Conservation (phyloP, 1,140 invertebrate species). For the Plectrocnemia conspersa region DNA sequence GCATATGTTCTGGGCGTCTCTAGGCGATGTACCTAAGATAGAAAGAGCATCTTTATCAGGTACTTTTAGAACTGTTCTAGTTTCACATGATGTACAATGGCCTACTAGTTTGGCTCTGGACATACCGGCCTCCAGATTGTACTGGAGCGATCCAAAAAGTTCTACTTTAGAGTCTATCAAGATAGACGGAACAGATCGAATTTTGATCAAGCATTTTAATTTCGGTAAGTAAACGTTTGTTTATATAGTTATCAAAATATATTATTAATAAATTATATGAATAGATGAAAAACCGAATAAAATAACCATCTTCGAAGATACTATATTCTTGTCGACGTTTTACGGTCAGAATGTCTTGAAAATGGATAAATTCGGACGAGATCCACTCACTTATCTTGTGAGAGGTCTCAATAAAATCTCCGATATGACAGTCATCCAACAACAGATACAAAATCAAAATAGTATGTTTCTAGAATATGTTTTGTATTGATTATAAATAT, state of each 20-base stretch:
- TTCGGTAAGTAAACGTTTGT: conserved; percentile 39
- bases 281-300: conserved; percentile 57
- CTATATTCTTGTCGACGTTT: conserved; percentile 61
- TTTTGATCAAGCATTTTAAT: conserved; percentile 53
- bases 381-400: conserved; percentile 53
- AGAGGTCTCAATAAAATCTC: conserved; percentile 54
- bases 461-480: conserved; percentile 38
- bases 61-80: conserved; percentile 52
- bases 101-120: conserved; percentile 68
- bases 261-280: background rate
- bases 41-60: conserved; percentile 66
- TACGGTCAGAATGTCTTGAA: conserved; percentile 59
- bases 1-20: conserved; percentile 44
- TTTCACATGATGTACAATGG: conserved; percentile 56
- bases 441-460: conserved; percentile 57
- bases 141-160: conserved; percentile 72
- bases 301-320: conserved; percentile 71
- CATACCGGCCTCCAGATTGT: conserved; percentile 60
- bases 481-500: background rate
- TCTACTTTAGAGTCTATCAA: conserved; percentile 62
- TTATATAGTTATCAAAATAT: background rate
- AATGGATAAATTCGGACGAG: conserved; percentile 65
- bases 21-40: conserved; percentile 52
- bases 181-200: conserved; percentile 62
- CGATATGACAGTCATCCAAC: conserved; percentile 65